Conservation (phyloP, 2,113 vertebrate genomes). For the Thymallus thymallus region DNA sequence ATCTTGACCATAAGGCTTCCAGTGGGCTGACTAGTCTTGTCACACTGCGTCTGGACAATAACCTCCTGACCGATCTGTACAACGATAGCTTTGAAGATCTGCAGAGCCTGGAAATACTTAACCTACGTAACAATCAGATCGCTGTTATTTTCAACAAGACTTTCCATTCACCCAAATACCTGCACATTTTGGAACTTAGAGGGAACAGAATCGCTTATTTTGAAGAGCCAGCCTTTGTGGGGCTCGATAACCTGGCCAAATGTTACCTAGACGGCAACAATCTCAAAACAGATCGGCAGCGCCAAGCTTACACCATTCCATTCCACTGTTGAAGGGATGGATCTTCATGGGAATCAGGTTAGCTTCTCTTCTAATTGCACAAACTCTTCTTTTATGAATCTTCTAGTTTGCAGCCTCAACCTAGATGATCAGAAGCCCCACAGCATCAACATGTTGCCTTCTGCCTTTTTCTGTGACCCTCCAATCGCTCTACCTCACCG, state of each 20-base stretch:
- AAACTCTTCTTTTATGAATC: slow-evolving; percentile 67
- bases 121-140: slow-evolving; percentile 73
- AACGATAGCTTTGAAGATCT: slow-evolving; percentile 63
- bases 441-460: slow-evolving; percentile 64
- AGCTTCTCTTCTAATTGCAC: slow-evolving; percentile 21
- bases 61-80: slow-evolving; percentile 78
- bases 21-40: slow-evolving; percentile 61
- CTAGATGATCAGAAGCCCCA: slow-evolving; percentile 60
- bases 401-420: slow-evolving; percentile 69
- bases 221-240: no score
- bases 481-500: slow-evolving; percentile 64
- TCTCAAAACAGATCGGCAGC: no score
- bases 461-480: slow-evolving; percentile 65
- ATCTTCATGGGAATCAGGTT: slow-evolving; percentile 66
- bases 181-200: slow-evolving; percentile 77
- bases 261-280: no score
- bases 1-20: slow-evolving; percentile 61
- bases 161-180: slow-evolving; percentile 61
- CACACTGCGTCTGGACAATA: slow-evolving; percentile 80
- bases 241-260: no score
- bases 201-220: slow-evolving; percentile 74
- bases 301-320: no score
- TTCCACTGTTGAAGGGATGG: slow-evolving; percentile 36
- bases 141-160: slow-evolving; percentile 71
- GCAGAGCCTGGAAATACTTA: no score